Evolutionary conservation across 2,888 invertebrate genomes (phyloP).

Genomic region (Lamellibrachia columna): DNA sequence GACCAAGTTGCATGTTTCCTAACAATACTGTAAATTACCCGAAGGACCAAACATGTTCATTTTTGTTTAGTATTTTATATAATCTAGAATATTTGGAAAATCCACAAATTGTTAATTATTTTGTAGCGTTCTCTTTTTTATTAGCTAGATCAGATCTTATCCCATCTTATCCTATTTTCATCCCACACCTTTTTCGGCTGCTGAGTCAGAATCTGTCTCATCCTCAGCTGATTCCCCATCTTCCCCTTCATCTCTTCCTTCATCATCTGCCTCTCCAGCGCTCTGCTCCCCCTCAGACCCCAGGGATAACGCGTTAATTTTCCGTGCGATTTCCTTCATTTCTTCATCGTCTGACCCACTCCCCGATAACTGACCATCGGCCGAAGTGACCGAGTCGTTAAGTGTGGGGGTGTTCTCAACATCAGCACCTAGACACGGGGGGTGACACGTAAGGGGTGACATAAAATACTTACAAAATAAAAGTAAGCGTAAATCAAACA

Average conservation of each 20-base stretch:
- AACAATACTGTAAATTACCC: too few species aligned
- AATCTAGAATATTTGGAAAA: too few species aligned
- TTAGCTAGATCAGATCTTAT: background rate
- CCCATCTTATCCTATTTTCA: background rate
- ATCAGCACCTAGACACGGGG: background rate
- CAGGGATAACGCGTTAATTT: conserved; percentile 36
- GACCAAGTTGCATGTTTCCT: too few species aligned
- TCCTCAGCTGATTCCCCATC: background rate
- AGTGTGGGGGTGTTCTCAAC: background rate
- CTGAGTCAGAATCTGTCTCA: background rate
- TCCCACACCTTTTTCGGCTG: background rate
- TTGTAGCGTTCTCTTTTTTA: too few species aligned
- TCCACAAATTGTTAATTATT: too few species aligned
- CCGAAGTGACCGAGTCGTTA: background rate
- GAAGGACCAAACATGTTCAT: too few species aligned
- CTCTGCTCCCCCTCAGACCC: conserved; percentile 31
- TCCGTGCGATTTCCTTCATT: conserved; percentile 32
- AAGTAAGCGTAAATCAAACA: too few species aligned
- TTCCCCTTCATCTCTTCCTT: background rate
- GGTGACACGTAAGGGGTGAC: background rate
- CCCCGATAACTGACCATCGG: background rate
- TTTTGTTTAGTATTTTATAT: too few species aligned
- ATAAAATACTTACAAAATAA: too few species aligned
- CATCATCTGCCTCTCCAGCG: conserved; percentile 23
- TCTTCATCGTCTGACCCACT: conserved; percentile 32